Evolutionary conservation across 1,140 invertebrate genomes (phyloP), one percentile per base, ranked within the genome.

Genomic region (Drosophila ironensis): DNA sequence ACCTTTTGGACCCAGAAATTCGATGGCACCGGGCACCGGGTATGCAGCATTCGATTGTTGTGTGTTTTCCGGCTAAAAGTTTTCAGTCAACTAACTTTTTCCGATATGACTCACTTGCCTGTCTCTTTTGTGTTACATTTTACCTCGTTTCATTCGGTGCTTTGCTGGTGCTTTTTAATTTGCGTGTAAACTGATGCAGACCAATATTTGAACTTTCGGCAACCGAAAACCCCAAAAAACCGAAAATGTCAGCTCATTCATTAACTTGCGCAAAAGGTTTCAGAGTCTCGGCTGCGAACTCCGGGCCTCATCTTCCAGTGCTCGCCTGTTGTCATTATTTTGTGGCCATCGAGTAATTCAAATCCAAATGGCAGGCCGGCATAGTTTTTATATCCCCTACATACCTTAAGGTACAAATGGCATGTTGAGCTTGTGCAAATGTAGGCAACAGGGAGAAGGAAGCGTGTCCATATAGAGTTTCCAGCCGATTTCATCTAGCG

Each of bases 221-320:
- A 59, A 25, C 30, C 40, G 22, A 45, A 60, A 11, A 16, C 40
- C 33, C 48, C 14, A 6, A 48, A 56, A 56, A 48, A 54, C 44
- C 47, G 52, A 82, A 30, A 82, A 81, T 81, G 77, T 81, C 77
- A 82, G 77, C 69, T 78, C 73, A 84, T 73, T 82, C 77, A 82
- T 82, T 82, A 84, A 77, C 52, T 82, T 82, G 78, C 52, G 61
- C 77, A 72, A 80, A 60, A 71, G 68, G 73, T 67, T 80, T 60
- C 20, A n/a, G n/a, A n/a, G n/a, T n/a, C n/a, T n/a, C n/a, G n/a
- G n/a, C n/a, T n/a, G n/a, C n/a, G n/a, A n/a, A n/a, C n/a, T 16
- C 37, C 42, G 28, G 35, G 30, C 52, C 30, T 47, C 59, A 19
- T 57, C 27, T 68, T 67, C 41, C 20, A 25, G 54, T 68, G 24